Evolutionary conservation across 2,888 invertebrate genomes (phyloP), one percentile per base, ranked within the genome.

Genomic region (Tipula lateralis): DNA sequence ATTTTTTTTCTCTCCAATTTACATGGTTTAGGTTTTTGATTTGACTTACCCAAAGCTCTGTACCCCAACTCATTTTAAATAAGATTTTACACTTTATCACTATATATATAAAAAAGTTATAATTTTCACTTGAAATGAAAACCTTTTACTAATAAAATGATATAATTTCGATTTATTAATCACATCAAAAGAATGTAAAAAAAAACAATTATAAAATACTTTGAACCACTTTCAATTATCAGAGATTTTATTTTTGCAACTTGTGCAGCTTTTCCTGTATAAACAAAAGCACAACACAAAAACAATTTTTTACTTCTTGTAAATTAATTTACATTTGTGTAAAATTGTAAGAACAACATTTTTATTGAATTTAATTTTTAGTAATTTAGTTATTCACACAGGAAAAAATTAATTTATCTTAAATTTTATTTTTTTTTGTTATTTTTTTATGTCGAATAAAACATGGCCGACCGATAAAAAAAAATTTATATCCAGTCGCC

Each of bases 1-100:
- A 66, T 19, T 24, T 66, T 66, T 19, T 19, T 24, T 66, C 66
- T 66, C 66, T 66, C n/a, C 66, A 66, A 24, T 24, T 66, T 66
- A 9, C 19, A 66, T 66, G n/a, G n/a, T n/a, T n/a, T n/a, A n/a
- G n/a, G n/a, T n/a, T n/a, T n/a, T n/a, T n/a, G 24, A 66, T n/a
- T 66, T 66, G 66, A 66, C 66, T 66, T 66, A 66, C 66, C 66
- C 66, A 66, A 66, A 66, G 66, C 66, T 66, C 66, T 66, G 66
- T 66, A 66, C 66, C 66, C 66, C 66, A 66, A 66, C 66, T 66
- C 66, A 66, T 66, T 66, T 66, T 66, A 66, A 66, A 24, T 44
- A 32, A 12, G 2, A 12, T 66, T 66, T 66, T 24, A 66, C 66
- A 66, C 66, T 66, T 66, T 66, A 66, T 24, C 66, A 66, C 66